Evolutionary conservation across 2,113 vertebrate species (phyloP).

Genomic region (Paramisgurnus dabryanus): DNA sequence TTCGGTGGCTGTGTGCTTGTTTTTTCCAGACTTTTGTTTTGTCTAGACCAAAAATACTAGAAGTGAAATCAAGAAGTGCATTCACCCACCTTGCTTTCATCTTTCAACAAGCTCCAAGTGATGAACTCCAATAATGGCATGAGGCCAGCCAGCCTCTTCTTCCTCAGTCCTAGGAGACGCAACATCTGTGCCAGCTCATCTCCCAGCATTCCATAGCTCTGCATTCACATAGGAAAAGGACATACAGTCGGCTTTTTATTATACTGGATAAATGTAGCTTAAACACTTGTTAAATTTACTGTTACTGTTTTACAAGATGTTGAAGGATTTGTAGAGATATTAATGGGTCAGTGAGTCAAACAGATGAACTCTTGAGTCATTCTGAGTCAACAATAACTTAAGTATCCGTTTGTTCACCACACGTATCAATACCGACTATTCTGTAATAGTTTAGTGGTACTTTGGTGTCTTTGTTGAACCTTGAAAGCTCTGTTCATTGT

Average conservation of each 20-base stretch:
- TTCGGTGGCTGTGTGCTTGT: background rate
- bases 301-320: background rate
- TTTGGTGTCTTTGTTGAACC: too few species aligned
- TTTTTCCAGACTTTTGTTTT: too few species aligned
- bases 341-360: background rate
- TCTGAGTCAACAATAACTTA: too few species aligned
- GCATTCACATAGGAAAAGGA: background rate
- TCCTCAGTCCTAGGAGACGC: conserved; percentile 67
- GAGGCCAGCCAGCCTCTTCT: conserved; percentile 66
- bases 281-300: background rate
- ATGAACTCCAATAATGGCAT: conserved; percentile 78
- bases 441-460: too few species aligned
- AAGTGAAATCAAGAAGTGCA: background rate
- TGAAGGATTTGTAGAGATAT: background rate
- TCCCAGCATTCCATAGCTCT: conserved; percentile 71
- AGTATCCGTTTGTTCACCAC: too few species aligned
- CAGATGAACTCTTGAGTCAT: too few species aligned
- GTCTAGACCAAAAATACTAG: background rate
- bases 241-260: background rate
- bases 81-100: conserved; percentile 68
- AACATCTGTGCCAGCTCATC: conserved; percentile 66
- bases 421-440: too few species aligned
- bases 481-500: too few species aligned
- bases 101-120: conserved; percentile 77
- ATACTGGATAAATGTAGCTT: background rate